Percentiles rank a stretch among this genome's conserved stretches.
phyloP scores from a whole-genome alignment of 1,140 invertebrate genomes.

The Dryas iulia region DNA sequence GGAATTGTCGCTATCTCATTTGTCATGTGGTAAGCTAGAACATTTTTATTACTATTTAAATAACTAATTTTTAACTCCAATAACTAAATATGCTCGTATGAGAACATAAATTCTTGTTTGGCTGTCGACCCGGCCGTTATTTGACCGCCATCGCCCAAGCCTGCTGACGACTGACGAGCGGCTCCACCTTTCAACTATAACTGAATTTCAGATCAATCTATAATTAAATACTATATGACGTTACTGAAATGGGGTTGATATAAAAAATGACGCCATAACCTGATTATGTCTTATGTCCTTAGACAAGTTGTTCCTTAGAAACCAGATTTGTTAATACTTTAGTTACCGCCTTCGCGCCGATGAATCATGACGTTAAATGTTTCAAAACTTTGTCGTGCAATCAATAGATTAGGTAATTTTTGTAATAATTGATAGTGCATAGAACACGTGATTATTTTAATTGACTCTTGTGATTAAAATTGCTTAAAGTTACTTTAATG shows the following conservation, averaged over 20 bases:
- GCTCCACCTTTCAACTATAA: conserved; percentile 54
- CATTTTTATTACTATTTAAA: neutral
- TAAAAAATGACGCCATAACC: neutral
- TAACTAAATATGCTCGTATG: neutral
- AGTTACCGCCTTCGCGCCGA: conserved; percentile 50
- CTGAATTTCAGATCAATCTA: conserved; percentile 14
- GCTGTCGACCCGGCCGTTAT: conserved; percentile 57
- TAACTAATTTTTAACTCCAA: neutral
- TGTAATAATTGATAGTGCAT: neutral
- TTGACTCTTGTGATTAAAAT: neutral
- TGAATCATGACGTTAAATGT: conserved; percentile 47
- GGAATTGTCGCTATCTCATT: conserved; percentile 51
- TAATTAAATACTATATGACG: neutral
- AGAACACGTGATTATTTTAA: neutral
- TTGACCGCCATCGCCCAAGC: conserved; percentile 76
- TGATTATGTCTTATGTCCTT: neutral
- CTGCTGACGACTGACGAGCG: conserved; percentile 53
- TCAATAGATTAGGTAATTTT: conserved; percentile 2
- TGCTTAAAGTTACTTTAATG: neutral
- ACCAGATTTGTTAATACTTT: conserved; percentile 6
- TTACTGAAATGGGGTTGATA: neutral
- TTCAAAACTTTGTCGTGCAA: conserved; percentile 14
- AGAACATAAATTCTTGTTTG: conserved; percentile 25
- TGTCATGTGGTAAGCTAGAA: conserved; percentile 71
- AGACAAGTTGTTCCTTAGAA: conserved; percentile 10